Conservation (phyloP, 2,797 vertebrate genomes). For the Fistularia commersonii region DNA sequence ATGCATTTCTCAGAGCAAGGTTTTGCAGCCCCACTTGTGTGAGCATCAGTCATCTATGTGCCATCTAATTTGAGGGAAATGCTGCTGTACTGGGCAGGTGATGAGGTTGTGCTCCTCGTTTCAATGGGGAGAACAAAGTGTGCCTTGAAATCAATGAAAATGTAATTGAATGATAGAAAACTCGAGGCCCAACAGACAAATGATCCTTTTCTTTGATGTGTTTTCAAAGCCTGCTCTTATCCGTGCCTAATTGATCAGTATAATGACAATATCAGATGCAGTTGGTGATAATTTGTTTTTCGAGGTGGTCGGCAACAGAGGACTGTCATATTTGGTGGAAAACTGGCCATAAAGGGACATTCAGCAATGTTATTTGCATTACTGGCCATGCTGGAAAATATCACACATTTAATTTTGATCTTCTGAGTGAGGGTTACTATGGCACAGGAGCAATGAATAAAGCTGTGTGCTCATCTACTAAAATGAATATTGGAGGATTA, state of each 20-base stretch:
- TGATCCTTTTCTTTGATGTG: conserved; percentile 65
- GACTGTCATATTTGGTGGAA: conserved; percentile 21
- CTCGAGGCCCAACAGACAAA: conserved; percentile 36
- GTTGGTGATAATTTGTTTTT: conserved; percentile 24
- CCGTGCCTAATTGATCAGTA: conserved; percentile 57
- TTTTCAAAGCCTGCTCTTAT: conserved; percentile 59
- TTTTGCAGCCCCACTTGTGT: not conserved
- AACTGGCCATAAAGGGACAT: conserved; percentile 13
- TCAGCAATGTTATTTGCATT: conserved; percentile 5
- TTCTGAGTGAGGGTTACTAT: conserved; percentile 38
- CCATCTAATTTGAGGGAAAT: conserved; percentile 1
- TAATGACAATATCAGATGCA: conserved; percentile 48
- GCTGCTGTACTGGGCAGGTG: conserved; percentile 29
- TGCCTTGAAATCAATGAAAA: conserved; percentile 65
- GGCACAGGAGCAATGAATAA: conserved; percentile 18
- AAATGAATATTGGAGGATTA: conserved; percentile 42
- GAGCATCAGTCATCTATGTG: not conserved
- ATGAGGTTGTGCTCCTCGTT: conserved; percentile 35
- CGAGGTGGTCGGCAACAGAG: conserved; percentile 5
- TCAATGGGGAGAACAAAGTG: conserved; percentile 54
- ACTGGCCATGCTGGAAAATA: conserved; percentile 8
- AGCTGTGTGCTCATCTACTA: conserved; percentile 27
- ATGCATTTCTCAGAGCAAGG: conserved; percentile 1
- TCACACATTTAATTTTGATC: conserved; percentile 33
- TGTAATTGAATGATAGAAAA: conserved; percentile 58